These are phyloP conservation scores for Malacoraja senta DNA, from an alignment of 2,797 vertebrate genomes.

Conservation along the genomic window DNA sequence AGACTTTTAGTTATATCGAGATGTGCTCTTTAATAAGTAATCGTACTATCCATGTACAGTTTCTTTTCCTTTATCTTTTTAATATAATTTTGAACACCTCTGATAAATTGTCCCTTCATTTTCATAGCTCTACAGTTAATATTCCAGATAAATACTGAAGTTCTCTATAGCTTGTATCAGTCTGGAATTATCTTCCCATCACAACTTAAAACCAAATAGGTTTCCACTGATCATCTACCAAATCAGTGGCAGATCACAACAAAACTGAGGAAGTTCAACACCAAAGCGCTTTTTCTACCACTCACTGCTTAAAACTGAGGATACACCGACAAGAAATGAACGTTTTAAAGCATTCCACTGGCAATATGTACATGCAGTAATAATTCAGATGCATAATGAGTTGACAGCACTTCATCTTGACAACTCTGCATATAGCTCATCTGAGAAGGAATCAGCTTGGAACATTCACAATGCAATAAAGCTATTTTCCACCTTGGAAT, in stretches of 20 bases:
- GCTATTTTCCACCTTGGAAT: constrained; percentile 46
- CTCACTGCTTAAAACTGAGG: background rate
- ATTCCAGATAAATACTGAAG: background rate
- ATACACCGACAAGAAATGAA: background rate
- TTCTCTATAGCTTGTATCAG: too few relatives aligned
- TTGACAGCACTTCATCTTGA: background rate
- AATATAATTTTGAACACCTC: background rate
- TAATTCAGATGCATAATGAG: background rate
- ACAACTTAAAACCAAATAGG: background rate
- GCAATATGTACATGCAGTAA: background rate
- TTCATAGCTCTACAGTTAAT: background rate
- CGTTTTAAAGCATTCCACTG: background rate
- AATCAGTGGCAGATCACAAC: background rate
- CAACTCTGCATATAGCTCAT: background rate
- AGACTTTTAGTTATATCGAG: too few relatives aligned
- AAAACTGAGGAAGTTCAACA: background rate
- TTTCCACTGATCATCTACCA: background rate
- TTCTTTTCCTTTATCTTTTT: background rate
- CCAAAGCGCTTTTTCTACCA: background rate
- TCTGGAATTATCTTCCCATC: background rate
- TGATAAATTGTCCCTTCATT: background rate
- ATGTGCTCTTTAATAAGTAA: background rate
- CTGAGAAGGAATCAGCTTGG: constrained; percentile 52
- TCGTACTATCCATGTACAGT: background rate
- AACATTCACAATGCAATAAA: constrained; percentile 53